Conservation (phyloP, 2,888 invertebrate genomes). For the Ectropis crepuscularia region DNA sequence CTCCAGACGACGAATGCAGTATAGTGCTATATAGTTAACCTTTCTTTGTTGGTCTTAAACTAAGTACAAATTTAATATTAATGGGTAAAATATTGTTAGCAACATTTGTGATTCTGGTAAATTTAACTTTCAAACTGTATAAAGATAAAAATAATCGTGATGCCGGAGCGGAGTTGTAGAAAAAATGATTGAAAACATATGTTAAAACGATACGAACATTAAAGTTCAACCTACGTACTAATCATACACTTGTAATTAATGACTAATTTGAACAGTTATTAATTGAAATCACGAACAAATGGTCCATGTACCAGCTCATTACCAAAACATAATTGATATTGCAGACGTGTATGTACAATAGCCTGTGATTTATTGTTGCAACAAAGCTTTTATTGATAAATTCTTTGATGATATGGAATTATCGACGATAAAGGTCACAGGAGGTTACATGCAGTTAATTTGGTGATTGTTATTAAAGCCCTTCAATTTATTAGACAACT, state of each 20-base stretch:
- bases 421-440: slow-evolving; percentile 38
- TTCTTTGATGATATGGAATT: slow-evolving; percentile 21
- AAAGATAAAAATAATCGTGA: no score
- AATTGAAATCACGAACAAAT: slow-evolving; percentile 9
- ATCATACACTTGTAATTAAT: not conserved
- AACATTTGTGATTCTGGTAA: no score
- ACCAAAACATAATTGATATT: slow-evolving; percentile 19
- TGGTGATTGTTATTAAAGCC: slow-evolving; percentile 47
- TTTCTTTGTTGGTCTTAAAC: no score
- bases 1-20: no score
- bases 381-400: slow-evolving; percentile 21
- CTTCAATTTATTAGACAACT: slow-evolving; percentile 47
- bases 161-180: no score
- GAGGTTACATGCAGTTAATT: slow-evolving; percentile 39
- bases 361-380: slow-evolving; percentile 18
- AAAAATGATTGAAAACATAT: no score
- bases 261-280: not conserved
- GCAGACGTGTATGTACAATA: slow-evolving; percentile 11
- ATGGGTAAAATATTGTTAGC: no score
- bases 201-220: no score
- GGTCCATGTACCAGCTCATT: slow-evolving; percentile 4
- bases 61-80: no score
- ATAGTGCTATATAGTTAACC: no score
- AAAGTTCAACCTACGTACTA: not conserved
- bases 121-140: no score